These are phyloP conservation scores for Mola mola DNA, from an alignment of 2,113 vertebrate genomes.

Conservation along the genomic window DNA sequence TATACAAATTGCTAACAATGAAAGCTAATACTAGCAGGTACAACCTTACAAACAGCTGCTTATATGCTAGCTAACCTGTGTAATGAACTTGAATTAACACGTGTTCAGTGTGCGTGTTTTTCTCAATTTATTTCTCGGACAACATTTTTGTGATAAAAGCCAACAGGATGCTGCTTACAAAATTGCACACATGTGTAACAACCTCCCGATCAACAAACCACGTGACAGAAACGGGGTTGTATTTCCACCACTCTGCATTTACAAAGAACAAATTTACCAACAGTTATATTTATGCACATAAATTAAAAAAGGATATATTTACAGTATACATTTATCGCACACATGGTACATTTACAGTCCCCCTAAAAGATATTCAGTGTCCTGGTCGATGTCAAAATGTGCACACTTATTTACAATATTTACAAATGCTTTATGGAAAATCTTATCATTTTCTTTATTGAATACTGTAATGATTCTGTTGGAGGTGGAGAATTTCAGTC, in stretches of 20 bases:
- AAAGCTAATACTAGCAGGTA: too few species aligned
- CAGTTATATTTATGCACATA: constrained; percentile 17
- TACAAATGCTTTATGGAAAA: neutral
- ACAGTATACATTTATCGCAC: constrained; percentile 26
- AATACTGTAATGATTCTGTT: neutral
- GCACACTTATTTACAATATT: constrained; percentile 12
- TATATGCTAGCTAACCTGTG: too few species aligned
- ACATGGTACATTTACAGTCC: neutral
- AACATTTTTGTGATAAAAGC: constrained; percentile 39
- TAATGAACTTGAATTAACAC: neutral
- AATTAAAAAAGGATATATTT: constrained; percentile 51
- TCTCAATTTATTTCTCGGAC: constrained; percentile 70
- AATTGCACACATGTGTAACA: constrained; percentile 32
- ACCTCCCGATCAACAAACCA: constrained; percentile 7
- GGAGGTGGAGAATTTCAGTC: neutral
- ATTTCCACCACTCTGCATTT: too few species aligned
- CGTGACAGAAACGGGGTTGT: constrained; percentile 5
- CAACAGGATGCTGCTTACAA: constrained; percentile 43
- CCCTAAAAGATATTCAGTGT: neutral
- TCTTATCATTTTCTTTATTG: too few species aligned
- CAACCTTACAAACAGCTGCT: too few species aligned
- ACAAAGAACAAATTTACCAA: constrained; percentile 11
- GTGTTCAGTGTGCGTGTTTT: too few species aligned
- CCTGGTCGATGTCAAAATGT: neutral
- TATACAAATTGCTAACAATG: too few species aligned